Evolutionary conservation across 2,888 invertebrate genomes (phyloP).

Genomic region (Aporophyla lueneburgensis): DNA sequence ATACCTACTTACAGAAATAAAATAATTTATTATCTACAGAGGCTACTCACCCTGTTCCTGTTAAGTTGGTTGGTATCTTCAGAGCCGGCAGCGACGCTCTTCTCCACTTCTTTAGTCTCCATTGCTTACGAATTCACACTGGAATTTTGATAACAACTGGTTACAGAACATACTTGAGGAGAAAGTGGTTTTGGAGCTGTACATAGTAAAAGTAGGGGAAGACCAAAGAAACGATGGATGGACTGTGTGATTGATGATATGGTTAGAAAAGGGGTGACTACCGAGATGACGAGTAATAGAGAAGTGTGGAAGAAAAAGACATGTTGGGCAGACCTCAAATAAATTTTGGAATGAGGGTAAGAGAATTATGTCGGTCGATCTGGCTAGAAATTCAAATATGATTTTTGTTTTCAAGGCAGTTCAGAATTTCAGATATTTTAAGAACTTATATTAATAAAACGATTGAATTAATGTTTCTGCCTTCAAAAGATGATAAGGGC

Average conservation of each 20-base stretch:
- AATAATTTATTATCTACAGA: too few species aligned
- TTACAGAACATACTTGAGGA: neutral
- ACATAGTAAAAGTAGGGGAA: too few species aligned
- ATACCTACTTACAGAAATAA: too few species aligned
- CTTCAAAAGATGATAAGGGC: neutral
- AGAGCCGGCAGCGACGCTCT: conserved; percentile 65
- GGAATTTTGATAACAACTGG: conserved; percentile 45
- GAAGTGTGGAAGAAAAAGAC: too few species aligned
- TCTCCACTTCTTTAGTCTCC: conserved; percentile 83
- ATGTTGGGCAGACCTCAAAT: too few species aligned
- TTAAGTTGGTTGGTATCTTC: conserved; percentile 81
- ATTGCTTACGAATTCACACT: conserved; percentile 74
- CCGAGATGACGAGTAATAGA: too few species aligned
- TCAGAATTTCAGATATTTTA: neutral
- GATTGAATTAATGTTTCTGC: neutral
- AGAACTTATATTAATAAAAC: neutral
- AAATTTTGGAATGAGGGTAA: too few species aligned
- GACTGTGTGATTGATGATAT: too few species aligned
- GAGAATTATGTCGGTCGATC: neutral
- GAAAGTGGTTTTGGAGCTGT: neutral
- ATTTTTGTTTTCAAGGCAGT: neutral
- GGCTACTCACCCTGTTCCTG: conserved; percentile 81
- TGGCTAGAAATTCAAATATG: neutral
- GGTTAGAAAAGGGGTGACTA: too few species aligned
- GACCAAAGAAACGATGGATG: too few species aligned